Evolutionary conservation across 2,113 vertebrate genomes (phyloP).

Genomic region (Nestor notabilis): DNA sequence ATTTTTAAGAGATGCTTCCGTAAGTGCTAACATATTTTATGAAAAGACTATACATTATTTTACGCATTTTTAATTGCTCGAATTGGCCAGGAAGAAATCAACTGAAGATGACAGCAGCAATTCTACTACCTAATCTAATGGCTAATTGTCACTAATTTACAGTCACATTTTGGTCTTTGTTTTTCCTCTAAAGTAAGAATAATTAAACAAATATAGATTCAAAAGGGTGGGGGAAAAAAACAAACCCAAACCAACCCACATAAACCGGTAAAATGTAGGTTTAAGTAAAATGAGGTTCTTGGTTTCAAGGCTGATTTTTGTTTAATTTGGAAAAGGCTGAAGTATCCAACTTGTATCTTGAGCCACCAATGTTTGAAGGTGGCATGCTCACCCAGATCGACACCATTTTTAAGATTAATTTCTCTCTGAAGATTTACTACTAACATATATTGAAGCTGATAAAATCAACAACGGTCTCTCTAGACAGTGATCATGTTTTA

Average conservation of each 20-base stretch:
- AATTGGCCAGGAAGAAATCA: background rate
- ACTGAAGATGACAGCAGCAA: background rate
- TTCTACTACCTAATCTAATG: background rate
- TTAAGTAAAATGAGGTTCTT: background rate
- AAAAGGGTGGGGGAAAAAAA: background rate
- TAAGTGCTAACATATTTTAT: background rate
- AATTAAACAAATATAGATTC: background rate
- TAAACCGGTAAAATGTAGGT: background rate
- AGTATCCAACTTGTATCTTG: background rate
- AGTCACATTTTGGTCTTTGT: background rate
- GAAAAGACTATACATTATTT: background rate
- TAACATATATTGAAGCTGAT: background rate
- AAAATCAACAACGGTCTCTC: background rate
- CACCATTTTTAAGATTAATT: background rate
- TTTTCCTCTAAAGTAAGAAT: background rate
- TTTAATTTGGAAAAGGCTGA: background rate
- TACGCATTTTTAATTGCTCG: background rate
- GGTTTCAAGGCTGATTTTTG: background rate
- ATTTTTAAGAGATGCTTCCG: background rate
- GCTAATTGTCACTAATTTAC: background rate
- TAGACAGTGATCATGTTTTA: background rate
- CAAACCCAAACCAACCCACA: background rate
- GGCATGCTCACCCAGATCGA: background rate
- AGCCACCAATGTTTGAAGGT: background rate
- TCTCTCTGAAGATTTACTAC: background rate